phyloP scores from a whole-genome alignment of 2,888 invertebrate genomes.

The Prenolepis imparis region DNA sequence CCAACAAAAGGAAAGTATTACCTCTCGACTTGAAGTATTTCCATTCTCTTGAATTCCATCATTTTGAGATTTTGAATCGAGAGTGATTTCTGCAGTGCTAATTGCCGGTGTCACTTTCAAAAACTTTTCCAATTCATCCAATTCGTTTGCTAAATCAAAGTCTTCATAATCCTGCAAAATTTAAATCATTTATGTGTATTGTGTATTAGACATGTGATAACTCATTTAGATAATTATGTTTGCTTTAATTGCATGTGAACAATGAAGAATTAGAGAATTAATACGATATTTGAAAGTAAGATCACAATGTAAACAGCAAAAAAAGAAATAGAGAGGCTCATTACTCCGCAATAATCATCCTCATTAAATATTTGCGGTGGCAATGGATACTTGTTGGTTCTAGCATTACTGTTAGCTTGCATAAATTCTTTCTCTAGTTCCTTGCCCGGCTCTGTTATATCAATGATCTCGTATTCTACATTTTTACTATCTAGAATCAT shows the following conservation, averaged over 20 bases:
- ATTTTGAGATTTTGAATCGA: slow-evolving; percentile 79
- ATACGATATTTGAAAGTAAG: neutral
- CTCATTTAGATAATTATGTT: neutral
- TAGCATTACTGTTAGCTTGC: slow-evolving; percentile 94
- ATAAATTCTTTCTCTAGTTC: slow-evolving; percentile 96
- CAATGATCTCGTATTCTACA: slow-evolving; percentile 95
- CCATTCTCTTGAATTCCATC: slow-evolving; percentile 84
- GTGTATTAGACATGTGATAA: slow-evolving; percentile 7
- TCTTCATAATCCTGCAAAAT: slow-evolving; percentile 94
- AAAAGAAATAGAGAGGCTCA: slow-evolving; percentile 77
- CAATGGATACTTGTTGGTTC: slow-evolving; percentile 92
- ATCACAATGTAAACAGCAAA: neutral
- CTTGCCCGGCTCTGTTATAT: slow-evolving; percentile 97
- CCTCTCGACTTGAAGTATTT: slow-evolving; percentile 86
- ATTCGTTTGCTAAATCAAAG: slow-evolving; percentile 96
- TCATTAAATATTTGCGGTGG: slow-evolving; percentile 98
- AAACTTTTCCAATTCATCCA: slow-evolving; percentile 95
- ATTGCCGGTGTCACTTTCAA: slow-evolving; percentile 90
- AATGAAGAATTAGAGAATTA: neutral
- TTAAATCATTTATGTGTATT: neutral
- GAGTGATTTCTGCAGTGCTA: slow-evolving; percentile 86
- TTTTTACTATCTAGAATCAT: slow-evolving; percentile 97
- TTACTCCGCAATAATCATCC: slow-evolving; percentile 96
- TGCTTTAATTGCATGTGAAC: neutral
- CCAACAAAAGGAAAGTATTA: slow-evolving; percentile 62